Base-by-base conservation (phyloP, 2,113 vertebrate species). In the Oryzias javanicus region DNA sequence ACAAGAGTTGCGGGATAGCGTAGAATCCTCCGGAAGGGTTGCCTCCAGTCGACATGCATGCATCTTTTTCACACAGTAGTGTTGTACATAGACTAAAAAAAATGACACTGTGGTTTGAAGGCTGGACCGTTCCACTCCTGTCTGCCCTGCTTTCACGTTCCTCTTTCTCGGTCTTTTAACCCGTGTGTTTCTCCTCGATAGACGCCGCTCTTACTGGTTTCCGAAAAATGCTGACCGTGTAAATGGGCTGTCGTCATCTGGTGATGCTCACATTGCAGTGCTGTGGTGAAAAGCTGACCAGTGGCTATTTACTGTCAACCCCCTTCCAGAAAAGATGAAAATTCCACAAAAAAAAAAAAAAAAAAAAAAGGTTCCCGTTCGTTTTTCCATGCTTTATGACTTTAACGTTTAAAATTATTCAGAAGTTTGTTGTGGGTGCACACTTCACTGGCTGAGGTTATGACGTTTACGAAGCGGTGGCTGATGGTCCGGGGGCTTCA, bases 81-180 rank as follows among this genome's bases (percentile, higher is more conserved):
- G 74, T 78, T 87, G 86, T 87, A 88, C 75, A 89, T 88, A 88
- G 76, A 82, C 63, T 67, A 47, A 55, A 22, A n/a, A 22, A 35
- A 63, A 75, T 6, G 59, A 82, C 84, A 80, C 82, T 54, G 78
- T 75, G 18, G 55, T 79, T 56, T 22, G 64, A 85, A 81, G 80
- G 79, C 83, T 81, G 83, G 80, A 72, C 80, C 80, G 63, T 83
- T 76, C 74, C 83, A 71, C 76, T 84, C 82, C 79, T 77, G 76
- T 89, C 90, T 88, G 81, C 87, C 87, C 88, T 90, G 88, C 87
- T 86, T 86, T 87, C 79, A 74, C 80, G 58, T 71, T 72, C 71
- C 65, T 80, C 72, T 78, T 68, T 64, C 78, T 80, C 55, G 53
- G 71, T 84, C 81, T 85, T 86, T 81, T 81, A 77, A 69, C 83